phyloP scores from a whole-genome alignment of 2,113 vertebrate genomes.

The Aramus guarauna region DNA sequence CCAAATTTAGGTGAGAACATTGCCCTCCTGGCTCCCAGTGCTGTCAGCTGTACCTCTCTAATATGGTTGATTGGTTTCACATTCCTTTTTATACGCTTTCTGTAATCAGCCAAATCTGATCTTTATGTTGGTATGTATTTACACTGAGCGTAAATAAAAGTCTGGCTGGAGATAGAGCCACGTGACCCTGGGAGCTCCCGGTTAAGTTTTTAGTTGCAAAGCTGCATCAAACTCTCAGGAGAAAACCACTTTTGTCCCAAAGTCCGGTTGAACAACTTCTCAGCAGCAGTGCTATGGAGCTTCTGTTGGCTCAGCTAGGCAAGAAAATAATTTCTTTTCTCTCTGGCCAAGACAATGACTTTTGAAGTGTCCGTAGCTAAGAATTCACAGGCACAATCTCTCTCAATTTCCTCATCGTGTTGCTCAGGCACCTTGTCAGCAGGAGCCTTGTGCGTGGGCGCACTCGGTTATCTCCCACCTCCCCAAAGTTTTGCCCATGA shows the following conservation, averaged over 20 bases:
- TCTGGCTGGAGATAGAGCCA: not conserved
- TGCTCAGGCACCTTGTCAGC: not conserved
- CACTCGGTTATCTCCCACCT: not conserved
- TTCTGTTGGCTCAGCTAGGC: not conserved
- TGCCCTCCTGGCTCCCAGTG: not conserved
- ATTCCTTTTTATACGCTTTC: not conserved
- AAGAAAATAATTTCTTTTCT: not conserved
- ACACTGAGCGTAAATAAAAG: not conserved
- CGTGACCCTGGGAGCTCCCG: not conserved
- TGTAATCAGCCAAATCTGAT: not conserved
- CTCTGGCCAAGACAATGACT: not conserved
- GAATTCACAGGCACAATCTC: not conserved
- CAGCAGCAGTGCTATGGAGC: not conserved
- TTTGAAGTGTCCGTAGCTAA: not conserved
- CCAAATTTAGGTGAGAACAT: not conserved
- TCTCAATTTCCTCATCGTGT: not conserved
- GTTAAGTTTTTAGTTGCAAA: not conserved
- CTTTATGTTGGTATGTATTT: not conserved
- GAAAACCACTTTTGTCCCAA: not conserved
- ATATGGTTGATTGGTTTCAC: not conserved
- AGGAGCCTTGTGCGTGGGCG: not conserved
- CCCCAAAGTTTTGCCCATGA: fast-evolving
- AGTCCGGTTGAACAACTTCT: not conserved
- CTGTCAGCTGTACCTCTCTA: fast-evolving
- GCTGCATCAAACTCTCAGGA: not conserved